phyloP scores from a whole-genome alignment of 2,113 vertebrate species.

The Chlamydotis undulata region DNA sequence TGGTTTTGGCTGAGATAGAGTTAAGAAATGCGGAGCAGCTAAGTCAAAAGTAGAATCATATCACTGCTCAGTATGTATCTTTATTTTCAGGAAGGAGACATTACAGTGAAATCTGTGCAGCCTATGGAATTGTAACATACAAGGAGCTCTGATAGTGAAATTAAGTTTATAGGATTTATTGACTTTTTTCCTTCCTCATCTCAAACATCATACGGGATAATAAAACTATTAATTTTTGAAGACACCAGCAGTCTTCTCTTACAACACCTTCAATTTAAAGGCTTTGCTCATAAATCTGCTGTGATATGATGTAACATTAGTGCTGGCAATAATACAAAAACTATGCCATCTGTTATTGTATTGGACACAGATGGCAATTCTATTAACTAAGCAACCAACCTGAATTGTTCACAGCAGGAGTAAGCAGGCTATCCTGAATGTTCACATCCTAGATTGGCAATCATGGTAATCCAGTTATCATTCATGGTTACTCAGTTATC shows the following conservation, averaged over 20 bases:
- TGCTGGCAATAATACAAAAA: slow-evolving; percentile 3
- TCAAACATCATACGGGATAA: neutral
- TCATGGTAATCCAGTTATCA: neutral
- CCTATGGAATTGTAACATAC: neutral
- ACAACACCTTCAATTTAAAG: neutral
- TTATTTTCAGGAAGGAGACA: neutral
- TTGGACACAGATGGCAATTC: neutral
- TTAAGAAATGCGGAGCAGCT: neutral
- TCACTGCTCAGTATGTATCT: neutral
- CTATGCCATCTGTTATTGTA: neutral
- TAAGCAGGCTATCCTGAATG: neutral
- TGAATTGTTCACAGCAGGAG: neutral
- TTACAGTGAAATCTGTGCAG: neutral
- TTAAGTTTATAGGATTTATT: neutral
- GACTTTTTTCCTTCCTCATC: neutral
- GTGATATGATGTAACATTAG: neutral
- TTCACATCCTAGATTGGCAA: neutral
- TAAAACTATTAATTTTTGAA: slow-evolving; percentile 2
- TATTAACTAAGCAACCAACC: neutral
- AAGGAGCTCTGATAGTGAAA: neutral
- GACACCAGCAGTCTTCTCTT: neutral
- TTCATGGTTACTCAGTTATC: neutral
- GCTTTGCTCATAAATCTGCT: neutral
- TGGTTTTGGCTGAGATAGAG: neutral
- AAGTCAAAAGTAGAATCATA: neutral